Base-by-base conservation (phyloP, 2,113 vertebrate genomes). In the Labrus mixtus region DNA sequence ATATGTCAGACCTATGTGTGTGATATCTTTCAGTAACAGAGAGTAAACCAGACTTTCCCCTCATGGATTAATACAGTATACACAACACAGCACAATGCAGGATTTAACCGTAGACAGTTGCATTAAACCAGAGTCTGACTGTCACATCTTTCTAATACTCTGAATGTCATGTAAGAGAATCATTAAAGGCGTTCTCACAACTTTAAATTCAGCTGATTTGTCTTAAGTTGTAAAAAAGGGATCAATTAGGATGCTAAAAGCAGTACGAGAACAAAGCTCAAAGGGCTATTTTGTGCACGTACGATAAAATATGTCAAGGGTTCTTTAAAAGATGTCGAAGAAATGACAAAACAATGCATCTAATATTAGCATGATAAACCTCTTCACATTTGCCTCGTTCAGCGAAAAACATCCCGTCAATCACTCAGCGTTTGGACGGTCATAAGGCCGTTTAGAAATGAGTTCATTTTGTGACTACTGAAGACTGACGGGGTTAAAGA, bases 361-460 rank as follows among this genome's bases (percentile, higher is more conserved):
- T 84, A 78, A 80, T 80, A 87, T 69, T 84, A 89, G 70, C 66
- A 23, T 10, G 41, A 74, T 25, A 37, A 39, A 25, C 43, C 51
- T 76, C 23, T 22, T 57, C 50, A 63, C n/a, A 60, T 60, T 55
- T 46, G 22, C 20, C 60, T 37, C 36, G 25, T 33, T 48, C 13
- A 46, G 36, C 17, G 29, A 48, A 29, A 45, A 13, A 51, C 15
- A 8, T 7, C 20, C 11, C 8, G 37, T 22, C 25, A 2, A 62
- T 50, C 61, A 23, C 25, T 58, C 20, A 51, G 11, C 2, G 20
- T 50, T 15, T 41, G 41, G 16, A 25, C 57, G 16, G 17, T 1
- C 46, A 54, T 33, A 17, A 25, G 12, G 43, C n/a, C 1, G 39
- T 23, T 19, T 48, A 48, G 15, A 46, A 51, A 51, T n/a, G 48